Percentiles rank a stretch among this genome's conserved stretches.
These are phyloP conservation scores for Pachypanchax playfairii DNA, from an alignment of 2,113 vertebrate genomes.

Conservation along the genomic window DNA sequence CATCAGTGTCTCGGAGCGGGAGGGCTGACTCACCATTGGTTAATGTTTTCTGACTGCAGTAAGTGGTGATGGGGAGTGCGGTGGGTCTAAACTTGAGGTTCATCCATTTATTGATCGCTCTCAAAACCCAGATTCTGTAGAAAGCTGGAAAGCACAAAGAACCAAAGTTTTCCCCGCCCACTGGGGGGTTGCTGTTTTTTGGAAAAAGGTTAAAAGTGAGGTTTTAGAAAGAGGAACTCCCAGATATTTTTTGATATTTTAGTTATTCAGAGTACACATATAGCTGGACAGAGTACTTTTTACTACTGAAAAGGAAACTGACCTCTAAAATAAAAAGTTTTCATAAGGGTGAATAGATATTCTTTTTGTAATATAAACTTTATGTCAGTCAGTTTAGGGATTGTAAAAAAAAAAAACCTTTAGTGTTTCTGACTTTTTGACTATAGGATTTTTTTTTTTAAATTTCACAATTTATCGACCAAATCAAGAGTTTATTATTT, in stretches of 20 bases:
- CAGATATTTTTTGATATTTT: not conserved
- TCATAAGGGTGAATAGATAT: no score
- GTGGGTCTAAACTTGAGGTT: slow-evolving; percentile 42
- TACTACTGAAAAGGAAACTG: not conserved
- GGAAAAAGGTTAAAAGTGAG: slow-evolving; percentile 2
- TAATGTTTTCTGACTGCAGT: slow-evolving; percentile 60
- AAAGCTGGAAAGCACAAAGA: slow-evolving; percentile 14
- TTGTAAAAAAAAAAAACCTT: no score
- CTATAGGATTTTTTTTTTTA: no score
- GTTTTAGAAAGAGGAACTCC: not conserved
- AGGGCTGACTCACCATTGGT: slow-evolving; percentile 51
- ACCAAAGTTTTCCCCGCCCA: slow-evolving; percentile 4
- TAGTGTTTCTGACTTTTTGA: no score
- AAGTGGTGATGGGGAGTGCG: slow-evolving; percentile 22
- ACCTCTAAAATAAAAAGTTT: no score
- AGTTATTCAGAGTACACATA: no score
- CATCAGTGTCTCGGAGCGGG: slow-evolving; percentile 54
- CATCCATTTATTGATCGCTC: slow-evolving; percentile 45
- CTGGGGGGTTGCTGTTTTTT: slow-evolving; percentile 11
- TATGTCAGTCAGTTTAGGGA: no score
- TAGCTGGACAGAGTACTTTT: not conserved
- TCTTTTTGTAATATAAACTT: no score
- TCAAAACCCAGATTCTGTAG: slow-evolving; percentile 22
- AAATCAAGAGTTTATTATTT: no score
- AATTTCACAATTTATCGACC: no score